A percentile compares a stretch with the other conserved stretches of the same genome.
Evolutionary conservation across 1,140 invertebrate species (phyloP).

Genomic region (Neodiprion pinetum): DNA sequence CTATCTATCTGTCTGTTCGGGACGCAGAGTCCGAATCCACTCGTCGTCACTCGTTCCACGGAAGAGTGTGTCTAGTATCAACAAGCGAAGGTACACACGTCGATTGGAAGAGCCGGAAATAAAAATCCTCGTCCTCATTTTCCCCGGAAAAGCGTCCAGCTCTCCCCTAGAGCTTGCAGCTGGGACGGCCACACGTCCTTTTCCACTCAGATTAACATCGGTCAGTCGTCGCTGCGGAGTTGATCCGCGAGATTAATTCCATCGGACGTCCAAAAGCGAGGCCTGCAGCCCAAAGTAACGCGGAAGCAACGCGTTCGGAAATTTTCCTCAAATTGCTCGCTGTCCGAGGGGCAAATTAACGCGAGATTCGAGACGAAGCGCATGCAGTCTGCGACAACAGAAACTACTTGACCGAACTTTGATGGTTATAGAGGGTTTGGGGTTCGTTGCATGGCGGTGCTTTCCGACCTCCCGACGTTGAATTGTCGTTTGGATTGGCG

Average conservation of each 20-base stretch:
- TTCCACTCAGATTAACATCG: too few relatives aligned
- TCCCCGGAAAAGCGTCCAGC: too few relatives aligned
- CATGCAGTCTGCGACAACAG: neutral
- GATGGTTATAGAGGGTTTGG: constrained; percentile 1
- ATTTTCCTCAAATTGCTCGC: neutral
- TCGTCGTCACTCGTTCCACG: too few relatives aligned
- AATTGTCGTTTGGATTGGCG: neutral
- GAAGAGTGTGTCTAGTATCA: neutral
- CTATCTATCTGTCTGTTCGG: too few relatives aligned
- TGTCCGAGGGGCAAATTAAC: constrained; percentile 1
- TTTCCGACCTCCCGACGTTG: neutral
- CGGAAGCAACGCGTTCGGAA: too few relatives aligned
- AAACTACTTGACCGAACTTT: constrained; percentile 4
- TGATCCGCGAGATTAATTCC: too few relatives aligned
- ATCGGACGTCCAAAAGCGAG: too few relatives aligned
- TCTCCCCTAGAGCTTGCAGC: too few relatives aligned
- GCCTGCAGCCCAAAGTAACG: too few relatives aligned
- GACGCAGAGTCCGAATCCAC: too few relatives aligned
- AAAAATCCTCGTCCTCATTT: neutral
- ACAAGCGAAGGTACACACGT: neutral
- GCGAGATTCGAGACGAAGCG: neutral
- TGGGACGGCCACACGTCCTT: too few relatives aligned
- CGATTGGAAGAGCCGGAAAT: neutral
- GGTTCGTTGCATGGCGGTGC: neutral
- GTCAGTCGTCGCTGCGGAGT: too few relatives aligned